These are phyloP conservation scores for Macropodus opercularis DNA, from an alignment of 2,797 vertebrate genomes.

Conservation along the genomic window DNA sequence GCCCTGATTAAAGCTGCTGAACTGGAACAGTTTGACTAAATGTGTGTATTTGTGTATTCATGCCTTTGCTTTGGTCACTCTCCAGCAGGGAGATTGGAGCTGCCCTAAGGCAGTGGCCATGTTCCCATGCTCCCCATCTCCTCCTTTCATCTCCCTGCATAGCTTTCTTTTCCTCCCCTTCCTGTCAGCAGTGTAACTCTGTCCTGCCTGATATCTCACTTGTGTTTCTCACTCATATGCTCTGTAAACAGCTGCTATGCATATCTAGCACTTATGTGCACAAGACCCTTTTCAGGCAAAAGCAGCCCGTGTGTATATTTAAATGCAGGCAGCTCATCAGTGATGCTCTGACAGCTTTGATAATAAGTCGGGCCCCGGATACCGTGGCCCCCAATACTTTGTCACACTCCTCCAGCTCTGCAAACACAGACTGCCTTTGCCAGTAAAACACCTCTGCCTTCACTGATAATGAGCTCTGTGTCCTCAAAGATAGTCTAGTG, in stretches of 20 bases:
- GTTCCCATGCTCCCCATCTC: constrained; percentile 51
- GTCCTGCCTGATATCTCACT: constrained; percentile 47
- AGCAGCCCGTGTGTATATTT: constrained; percentile 29
- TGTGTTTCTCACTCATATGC: constrained; percentile 30
- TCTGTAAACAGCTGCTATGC: constrained; percentile 35
- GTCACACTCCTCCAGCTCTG: constrained; percentile 63
- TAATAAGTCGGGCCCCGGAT: constrained; percentile 57
- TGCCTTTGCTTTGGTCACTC: constrained; percentile 66
- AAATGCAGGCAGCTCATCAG: constrained; percentile 56
- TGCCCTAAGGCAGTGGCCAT: constrained; percentile 62
- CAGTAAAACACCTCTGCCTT: constrained; percentile 58
- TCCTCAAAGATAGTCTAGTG: constrained; percentile 61
- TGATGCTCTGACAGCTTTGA: constrained; percentile 67
- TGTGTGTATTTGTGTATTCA: constrained; percentile 38
- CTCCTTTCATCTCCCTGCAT: constrained; percentile 63
- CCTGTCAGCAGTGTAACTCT: constrained; percentile 41
- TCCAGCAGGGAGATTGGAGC: constrained; percentile 61
- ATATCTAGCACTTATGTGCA: constrained; percentile 28
- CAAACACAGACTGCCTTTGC: constrained; percentile 55
- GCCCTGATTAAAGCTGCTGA: constrained; percentile 60
- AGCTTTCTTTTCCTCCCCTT: constrained; percentile 38
- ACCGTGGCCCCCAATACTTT: constrained; percentile 53
- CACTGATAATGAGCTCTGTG: constrained; percentile 69
- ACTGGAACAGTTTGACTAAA: constrained; percentile 54
- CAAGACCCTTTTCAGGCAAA: constrained; percentile 24